Conservation (phyloP, 1,140 invertebrate species). For the Spodoptera litura region DNA sequence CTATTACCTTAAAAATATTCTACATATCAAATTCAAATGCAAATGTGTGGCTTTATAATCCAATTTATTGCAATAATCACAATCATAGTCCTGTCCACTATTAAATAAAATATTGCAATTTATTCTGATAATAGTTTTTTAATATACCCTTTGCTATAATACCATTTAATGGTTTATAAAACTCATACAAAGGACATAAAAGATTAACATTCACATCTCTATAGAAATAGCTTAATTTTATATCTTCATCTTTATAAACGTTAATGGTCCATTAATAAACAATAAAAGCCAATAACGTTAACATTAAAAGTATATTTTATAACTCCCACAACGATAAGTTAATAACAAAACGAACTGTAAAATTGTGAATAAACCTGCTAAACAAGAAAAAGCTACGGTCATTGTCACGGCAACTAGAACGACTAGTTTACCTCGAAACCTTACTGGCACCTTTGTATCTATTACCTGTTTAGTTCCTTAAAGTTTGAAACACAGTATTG, state of each 20-base stretch:
- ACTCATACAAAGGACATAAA: no score
- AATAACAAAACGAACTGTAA: constrained; percentile 58
- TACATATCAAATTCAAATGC: no score
- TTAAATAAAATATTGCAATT: no score
- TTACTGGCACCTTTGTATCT: background rate
- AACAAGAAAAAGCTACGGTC: constrained; percentile 67
- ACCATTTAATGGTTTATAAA: no score
- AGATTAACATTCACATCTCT: no score
- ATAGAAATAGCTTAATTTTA: no score
- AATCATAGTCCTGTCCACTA: no score
- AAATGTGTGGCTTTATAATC: no score
- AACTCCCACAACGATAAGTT: constrained; percentile 17
- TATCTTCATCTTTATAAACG: background rate
- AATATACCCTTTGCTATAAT: no score
- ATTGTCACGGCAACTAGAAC: constrained; percentile 69
- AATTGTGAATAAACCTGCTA: constrained; percentile 66
- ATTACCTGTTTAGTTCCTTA: constrained; percentile 9
- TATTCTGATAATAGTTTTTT: no score
- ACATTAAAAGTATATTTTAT: constrained; percentile 27
- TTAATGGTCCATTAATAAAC: background rate
- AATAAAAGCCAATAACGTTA: constrained; percentile 8
- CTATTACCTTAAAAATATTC: no score
- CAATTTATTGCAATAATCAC: no score
- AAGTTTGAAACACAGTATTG: background rate
- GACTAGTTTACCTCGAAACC: constrained; percentile 48